These are phyloP conservation scores for Triplophysa siluroides DNA, from an alignment of 2,113 vertebrate species.

Conservation along the genomic window DNA sequence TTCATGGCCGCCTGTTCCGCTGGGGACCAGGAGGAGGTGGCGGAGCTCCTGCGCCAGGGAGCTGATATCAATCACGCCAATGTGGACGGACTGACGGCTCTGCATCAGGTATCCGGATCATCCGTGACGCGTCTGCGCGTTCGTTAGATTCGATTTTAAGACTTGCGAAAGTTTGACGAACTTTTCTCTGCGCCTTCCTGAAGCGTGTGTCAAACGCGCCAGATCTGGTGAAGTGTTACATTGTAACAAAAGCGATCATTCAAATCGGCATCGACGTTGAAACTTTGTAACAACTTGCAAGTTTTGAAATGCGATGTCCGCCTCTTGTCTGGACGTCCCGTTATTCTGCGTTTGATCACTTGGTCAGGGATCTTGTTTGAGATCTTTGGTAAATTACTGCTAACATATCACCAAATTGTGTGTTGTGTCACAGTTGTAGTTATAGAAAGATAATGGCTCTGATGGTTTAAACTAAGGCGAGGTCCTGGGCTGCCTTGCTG, in stretches of 20 bases:
- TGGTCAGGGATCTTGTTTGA: background rate
- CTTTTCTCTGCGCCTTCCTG: background rate
- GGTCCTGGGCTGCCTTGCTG: background rate
- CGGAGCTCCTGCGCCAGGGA: constrained; percentile 76
- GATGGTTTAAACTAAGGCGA: background rate
- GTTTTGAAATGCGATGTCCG: background rate
- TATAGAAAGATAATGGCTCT: background rate
- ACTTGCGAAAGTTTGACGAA: background rate
- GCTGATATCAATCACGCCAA: constrained; percentile 83
- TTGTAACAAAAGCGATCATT: background rate
- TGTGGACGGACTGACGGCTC: constrained; percentile 80
- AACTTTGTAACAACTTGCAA: background rate
- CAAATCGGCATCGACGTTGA: background rate
- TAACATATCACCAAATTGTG: background rate
- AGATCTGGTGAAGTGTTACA: background rate
- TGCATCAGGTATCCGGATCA: constrained; percentile 73
- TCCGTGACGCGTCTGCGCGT: background rate
- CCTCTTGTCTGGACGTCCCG: background rate
- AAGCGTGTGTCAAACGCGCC: background rate
- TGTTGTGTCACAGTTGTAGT: background rate
- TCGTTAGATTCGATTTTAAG: background rate
- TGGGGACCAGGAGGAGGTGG: constrained; percentile 82
- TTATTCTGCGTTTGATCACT: background rate
- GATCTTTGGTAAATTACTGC: background rate
- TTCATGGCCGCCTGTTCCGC: constrained; percentile 85